Evolutionary conservation across 2,113 vertebrate species (phyloP).

Genomic region (Leucosticte australis): DNA sequence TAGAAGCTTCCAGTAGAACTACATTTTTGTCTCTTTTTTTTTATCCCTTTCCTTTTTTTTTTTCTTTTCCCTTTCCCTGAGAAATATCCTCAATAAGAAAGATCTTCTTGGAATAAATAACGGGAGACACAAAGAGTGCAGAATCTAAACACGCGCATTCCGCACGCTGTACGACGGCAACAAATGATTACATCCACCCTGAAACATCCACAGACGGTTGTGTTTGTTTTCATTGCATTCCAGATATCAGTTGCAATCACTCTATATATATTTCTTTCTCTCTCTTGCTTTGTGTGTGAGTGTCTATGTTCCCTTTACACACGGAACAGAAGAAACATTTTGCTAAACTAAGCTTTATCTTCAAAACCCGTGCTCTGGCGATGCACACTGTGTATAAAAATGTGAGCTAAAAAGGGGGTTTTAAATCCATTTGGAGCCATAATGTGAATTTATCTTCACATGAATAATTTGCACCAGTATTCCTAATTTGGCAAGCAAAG

Average conservation of each 20-base stretch:
- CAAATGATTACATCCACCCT: conserved; percentile 5
- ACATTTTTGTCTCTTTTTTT: not conserved
- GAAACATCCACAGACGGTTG: not conserved
- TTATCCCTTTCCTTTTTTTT: too few species aligned
- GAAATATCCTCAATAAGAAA: conserved; percentile 13
- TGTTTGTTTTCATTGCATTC: conserved; percentile 48
- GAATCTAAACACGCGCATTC: not conserved
- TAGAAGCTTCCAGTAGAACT: conserved; percentile 1
- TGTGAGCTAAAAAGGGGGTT: not conserved
- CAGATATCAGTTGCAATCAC: conserved; percentile 29
- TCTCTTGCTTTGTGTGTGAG: not conserved
- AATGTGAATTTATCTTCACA: conserved; percentile 37
- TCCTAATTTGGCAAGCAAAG: conserved; percentile 27
- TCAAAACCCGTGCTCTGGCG: not conserved
- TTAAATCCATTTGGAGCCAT: not conserved
- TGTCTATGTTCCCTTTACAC: not conserved
- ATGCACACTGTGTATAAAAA: not conserved
- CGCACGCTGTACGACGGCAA: not conserved
- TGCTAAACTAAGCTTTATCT: conserved; percentile 3
- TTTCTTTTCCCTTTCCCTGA: not conserved
- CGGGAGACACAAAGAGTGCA: not conserved
- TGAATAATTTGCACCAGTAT: conserved; percentile 20
- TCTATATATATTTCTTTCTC: not conserved
- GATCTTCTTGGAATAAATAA: conserved; percentile 4
- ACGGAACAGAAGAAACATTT: not conserved